Base-by-base conservation (phyloP, 2,113 vertebrate species). In the Dolichotis patagonum region DNA sequence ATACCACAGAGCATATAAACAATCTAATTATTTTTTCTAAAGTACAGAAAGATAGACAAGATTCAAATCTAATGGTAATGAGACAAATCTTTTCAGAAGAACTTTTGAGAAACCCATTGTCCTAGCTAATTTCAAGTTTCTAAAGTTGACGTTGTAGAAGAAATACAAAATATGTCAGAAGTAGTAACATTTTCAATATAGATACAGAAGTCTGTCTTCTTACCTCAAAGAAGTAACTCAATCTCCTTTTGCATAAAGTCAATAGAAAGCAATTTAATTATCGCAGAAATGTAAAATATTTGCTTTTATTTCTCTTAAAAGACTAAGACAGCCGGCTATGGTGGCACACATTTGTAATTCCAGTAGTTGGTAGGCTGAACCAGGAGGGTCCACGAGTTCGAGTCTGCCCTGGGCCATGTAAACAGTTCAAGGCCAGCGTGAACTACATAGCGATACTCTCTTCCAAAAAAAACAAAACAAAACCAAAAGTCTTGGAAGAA, bases 161-260 rank as follows among this genome's bases (percentile, higher is more conserved):
- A 87, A 0, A 3, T 22, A 67, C 85, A 97, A 26, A 1, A 97
- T 97, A 95, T 98, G 63, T 98, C 91, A 97, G 86, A 98, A 97
- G 60, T 78, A 38, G 30, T 96, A 96, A 58, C 67, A 94, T 58
- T 97, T 93, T 63, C 43, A 46, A 49, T 97, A 90, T 86, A 89
- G 92, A 90, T 96, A 63, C 95, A 98, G 97, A 98, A 97, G 62
- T 98, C 97, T 97, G 82, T 92, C 26, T 41, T 90, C 75, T 63
- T 60, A 65, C 46, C 84, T 94, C 65, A 97, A 94, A 97, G 87
- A 94, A 90, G 88, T 77, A 84, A 65, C 41, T 95, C 73, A 93
- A 75, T 91, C 93, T 92, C 30, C 62, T 92, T 97, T 89, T 95
- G 54, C 67, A 96, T 81, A 88, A 89, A 60, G 69, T 87, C 24